Conservation (phyloP, 2,113 vertebrate species). For the Dunckerocampus dactyliophorus region DNA sequence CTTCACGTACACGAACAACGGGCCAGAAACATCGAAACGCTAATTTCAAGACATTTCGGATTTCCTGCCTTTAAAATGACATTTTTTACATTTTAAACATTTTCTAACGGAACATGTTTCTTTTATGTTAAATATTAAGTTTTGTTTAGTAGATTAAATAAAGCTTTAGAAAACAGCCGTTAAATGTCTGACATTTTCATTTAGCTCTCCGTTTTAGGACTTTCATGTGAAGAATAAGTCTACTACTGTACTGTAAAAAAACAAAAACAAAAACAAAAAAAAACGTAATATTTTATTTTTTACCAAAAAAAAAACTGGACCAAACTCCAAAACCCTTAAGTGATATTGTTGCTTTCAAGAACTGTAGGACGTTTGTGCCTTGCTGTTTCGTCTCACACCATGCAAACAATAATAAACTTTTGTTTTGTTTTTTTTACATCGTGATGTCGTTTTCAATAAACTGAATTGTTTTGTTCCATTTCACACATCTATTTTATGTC, state of each 20-base stretch:
- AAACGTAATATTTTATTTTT: background rate
- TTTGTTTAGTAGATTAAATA: constrained; percentile 10
- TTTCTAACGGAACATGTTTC: constrained; percentile 12
- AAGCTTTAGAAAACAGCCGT: background rate
- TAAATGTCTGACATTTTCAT: background rate
- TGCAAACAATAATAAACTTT: background rate
- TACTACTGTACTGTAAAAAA: constrained; percentile 1
- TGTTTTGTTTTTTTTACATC: background rate
- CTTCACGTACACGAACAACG: too few species aligned
- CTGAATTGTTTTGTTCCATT: background rate
- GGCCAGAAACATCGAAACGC: background rate
- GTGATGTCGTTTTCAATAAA: constrained; percentile 1
- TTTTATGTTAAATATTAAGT: constrained; percentile 14
- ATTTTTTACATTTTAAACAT: constrained; percentile 21
- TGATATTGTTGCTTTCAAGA: constrained; percentile 30
- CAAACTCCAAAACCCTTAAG: constrained; percentile 6
- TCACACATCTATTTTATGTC: too few species aligned
- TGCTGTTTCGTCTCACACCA: background rate
- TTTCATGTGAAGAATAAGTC: background rate
- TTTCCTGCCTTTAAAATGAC: background rate
- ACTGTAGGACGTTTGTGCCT: constrained; percentile 7
- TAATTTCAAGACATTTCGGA: background rate
- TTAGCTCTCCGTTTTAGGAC: background rate
- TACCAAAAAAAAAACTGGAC: constrained; percentile 3
- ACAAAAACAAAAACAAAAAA: background rate